phyloP scores from a whole-genome alignment of 2,888 invertebrate species.

The Cryptocheilus praepositus region DNA sequence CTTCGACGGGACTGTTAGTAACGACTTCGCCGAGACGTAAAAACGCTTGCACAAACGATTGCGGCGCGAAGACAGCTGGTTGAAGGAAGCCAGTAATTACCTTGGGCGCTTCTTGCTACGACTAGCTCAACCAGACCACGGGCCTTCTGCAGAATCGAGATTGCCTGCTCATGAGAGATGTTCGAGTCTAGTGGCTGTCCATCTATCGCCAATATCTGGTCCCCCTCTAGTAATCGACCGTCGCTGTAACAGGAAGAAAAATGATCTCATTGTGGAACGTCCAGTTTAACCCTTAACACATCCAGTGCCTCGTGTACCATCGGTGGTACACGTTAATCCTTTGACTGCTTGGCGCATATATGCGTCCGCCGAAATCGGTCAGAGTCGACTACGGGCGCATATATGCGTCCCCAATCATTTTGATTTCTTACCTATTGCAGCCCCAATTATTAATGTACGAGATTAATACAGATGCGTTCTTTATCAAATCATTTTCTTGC shows the following conservation, averaged over 20 bases:
- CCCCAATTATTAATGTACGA: too few relatives aligned
- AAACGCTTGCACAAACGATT: not conserved
- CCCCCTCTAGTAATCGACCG: constrained; percentile 84
- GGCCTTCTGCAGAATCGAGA: constrained; percentile 85
- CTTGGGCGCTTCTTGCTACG: constrained; percentile 79
- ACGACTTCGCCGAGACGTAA: not conserved
- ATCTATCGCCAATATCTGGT: constrained; percentile 90
- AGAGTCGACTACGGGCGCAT: too few relatives aligned
- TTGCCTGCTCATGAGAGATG: constrained; percentile 90
- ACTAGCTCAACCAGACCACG: constrained; percentile 83
- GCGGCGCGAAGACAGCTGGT: not conserved
- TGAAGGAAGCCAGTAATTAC: constrained; percentile 48
- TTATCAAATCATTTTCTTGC: too few relatives aligned
- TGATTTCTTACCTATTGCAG: too few relatives aligned
- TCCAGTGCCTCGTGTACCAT: too few relatives aligned
- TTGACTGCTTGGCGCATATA: too few relatives aligned
- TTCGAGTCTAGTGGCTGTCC: constrained; percentile 86
- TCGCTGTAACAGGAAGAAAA: constrained; percentile 76
- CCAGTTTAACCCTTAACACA: too few relatives aligned
- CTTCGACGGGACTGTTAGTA: not conserved
- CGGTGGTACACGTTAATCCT: too few relatives aligned
- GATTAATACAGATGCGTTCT: too few relatives aligned
- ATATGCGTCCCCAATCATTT: too few relatives aligned
- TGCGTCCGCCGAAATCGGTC: too few relatives aligned
- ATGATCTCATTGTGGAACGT: too few relatives aligned